phyloP scores from a whole-genome alignment of 2,888 invertebrate species.

The Microdon myrmicae region DNA sequence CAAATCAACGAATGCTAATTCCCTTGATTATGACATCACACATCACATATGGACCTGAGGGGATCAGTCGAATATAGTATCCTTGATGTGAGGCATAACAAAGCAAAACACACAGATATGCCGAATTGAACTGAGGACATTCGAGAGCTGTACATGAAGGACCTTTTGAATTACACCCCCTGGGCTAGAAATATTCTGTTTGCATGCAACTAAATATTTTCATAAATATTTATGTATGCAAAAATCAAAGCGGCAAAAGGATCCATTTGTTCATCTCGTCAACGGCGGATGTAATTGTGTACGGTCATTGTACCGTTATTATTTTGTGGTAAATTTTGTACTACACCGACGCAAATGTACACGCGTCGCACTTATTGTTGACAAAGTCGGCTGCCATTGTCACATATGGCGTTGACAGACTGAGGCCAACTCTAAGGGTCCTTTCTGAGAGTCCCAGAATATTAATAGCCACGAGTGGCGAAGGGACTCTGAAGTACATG shows the following conservation, averaged over 20 bases:
- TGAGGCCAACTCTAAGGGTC: conserved; percentile 25
- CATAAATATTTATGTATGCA: conserved; percentile 67
- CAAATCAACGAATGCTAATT: conserved; percentile 42
- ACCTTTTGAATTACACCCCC: too few species aligned
- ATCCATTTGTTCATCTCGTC: conserved; percentile 21
- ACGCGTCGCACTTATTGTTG: conserved; percentile 29
- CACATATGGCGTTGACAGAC: conserved; percentile 47
- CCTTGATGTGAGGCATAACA: conserved; percentile 22
- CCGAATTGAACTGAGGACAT: conserved; percentile 2
- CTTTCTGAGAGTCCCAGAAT: conserved; percentile 12
- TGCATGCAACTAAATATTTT: conserved; percentile 67
- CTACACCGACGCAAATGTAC: conserved; percentile 50
- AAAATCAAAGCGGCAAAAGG: conserved; percentile 56
- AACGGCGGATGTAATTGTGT: conserved; percentile 1
- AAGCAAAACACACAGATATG: not conserved
- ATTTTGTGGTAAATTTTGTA: conserved; percentile 50
- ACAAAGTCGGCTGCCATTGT: conserved; percentile 35
- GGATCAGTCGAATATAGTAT: not conserved
- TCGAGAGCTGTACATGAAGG: conserved; percentile 17
- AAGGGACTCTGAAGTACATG: conserved; percentile 20
- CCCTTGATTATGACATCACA: conserved; percentile 34
- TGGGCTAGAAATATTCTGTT: not conserved
- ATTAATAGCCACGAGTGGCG: conserved; percentile 18
- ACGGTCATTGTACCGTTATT: conserved; percentile 39
- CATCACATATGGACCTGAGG: not conserved